phyloP scores from a whole-genome alignment of 2,113 vertebrate genomes.

The Macroglossus sobrinus region DNA sequence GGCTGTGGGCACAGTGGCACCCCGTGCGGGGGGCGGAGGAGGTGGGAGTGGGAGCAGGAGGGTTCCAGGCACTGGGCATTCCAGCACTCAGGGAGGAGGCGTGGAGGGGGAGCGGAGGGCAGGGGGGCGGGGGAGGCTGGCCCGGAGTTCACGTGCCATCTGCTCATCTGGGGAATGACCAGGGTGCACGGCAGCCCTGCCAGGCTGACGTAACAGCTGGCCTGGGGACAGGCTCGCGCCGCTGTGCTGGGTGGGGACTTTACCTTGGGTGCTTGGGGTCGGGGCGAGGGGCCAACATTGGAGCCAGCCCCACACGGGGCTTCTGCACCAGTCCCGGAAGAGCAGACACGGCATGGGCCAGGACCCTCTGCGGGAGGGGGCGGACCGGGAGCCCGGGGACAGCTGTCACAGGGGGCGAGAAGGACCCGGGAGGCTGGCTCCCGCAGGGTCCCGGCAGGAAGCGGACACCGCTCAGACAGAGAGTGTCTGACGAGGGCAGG shows the following conservation, averaged over 20 bases:
- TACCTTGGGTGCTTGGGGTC: neutral
- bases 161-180: accelerated
- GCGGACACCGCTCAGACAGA: neutral
- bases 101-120: too few relatives aligned
- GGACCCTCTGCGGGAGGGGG: neutral
- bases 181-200: neutral
- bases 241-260: neutral
- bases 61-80: neutral
- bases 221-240: neutral
- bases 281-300: neutral
- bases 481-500: neutral
- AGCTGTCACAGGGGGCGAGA: neutral
- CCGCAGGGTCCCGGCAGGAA: neutral
- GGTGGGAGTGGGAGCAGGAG: accelerated
- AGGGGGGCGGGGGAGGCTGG: too few relatives aligned
- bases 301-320: neutral
- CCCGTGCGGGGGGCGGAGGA: accelerated
- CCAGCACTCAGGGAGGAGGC: accelerated
- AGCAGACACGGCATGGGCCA: too few relatives aligned
- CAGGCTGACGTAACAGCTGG: accelerated
- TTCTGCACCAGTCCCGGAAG: neutral
- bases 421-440: neutral
- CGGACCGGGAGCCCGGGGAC: neutral
- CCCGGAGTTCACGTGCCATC: accelerated
- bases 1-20: accelerated